A percentile compares a stretch with the other conserved stretches of the same genome.
Conservation (phyloP, 2,888 invertebrate species). For the Brachynemurus nebulosus region DNA sequence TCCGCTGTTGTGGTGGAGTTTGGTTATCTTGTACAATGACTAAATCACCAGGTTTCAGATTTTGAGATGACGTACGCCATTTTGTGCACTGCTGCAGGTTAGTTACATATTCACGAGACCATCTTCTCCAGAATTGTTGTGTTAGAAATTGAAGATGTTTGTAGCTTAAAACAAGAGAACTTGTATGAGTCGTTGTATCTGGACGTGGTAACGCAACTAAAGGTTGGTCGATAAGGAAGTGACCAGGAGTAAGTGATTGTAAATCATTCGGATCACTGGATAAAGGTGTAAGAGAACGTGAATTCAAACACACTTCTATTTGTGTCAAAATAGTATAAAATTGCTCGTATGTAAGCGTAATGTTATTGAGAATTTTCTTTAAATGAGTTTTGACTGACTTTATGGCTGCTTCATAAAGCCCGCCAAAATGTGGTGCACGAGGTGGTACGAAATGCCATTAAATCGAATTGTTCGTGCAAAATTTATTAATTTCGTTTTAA, state of each 20-base stretch:
- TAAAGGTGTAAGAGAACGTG: constrained; percentile 18
- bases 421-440: constrained; percentile 20
- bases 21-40: constrained; percentile 14
- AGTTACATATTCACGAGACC: constrained; percentile 12
- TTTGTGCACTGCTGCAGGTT: constrained; percentile 12
- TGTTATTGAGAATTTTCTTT: constrained; percentile 14
- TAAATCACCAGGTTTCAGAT: constrained; percentile 9
- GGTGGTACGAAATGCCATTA: constrained; percentile 21
- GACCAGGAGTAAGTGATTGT: constrained; percentile 21
- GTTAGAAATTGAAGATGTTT: constrained; percentile 11
- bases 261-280: constrained; percentile 17
- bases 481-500: too few relatives aligned
- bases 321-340: constrained; percentile 16
- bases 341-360: constrained; percentile 18
- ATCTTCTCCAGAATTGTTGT: constrained; percentile 13
- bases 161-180: too few relatives aligned
- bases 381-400: constrained; percentile 20
- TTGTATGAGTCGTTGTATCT: too few relatives aligned
- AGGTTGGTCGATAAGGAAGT: constrained; percentile 23
- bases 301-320: constrained; percentile 20
- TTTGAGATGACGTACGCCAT: constrained; percentile 7
- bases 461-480: constrained; percentile 10
- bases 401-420: constrained; percentile 22
- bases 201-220: constrained; percentile 14
- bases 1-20: constrained; percentile 10